Base-by-base conservation (phyloP, 2,888 invertebrate genomes). In the Cryptus armator region DNA sequence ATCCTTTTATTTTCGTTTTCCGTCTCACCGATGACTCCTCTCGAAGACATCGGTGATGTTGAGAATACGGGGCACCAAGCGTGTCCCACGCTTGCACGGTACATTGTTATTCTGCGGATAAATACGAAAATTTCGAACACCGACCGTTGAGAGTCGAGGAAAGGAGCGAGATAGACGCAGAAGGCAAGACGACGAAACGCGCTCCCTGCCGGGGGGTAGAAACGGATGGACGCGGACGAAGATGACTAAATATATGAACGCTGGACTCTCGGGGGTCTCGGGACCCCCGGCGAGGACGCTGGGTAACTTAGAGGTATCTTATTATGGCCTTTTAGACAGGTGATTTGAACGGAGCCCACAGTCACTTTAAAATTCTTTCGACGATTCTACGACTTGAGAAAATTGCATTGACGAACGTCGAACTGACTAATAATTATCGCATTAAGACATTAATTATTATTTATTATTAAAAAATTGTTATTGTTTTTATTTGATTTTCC, bases 161-260 rank as follows among this genome's bases (percentile, higher is more conserved):
- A 64, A 46, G 62, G 56, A 66, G 44, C 64, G 83, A 16, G 51
- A 51, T 43, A 19, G 29, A 44, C 24, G 19, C 24, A 43, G 66
- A 48, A 59, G n/a, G 24, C 14, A n/a, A 12, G 48, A 51, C 74
- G 80, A 68, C 72, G 75, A 37, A 9, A 9, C 37, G 37, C 37
- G 9, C 37, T 29, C 86, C 32, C 79, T 53, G 76, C 74, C 37
- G 37, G 67, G 67, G 77, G 64, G 68, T 24, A n/a, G 29, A 48
- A 53, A 56, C 56, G 59, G 77, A 43, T 10, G 66, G 29, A 16
- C 16, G 66, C 56, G 51, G 44, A n/a, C 37, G 37, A 66, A 77
- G 77, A 68, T 68, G 59, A 56, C 77, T 86, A 89, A 90, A 90
- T 90, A 89, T 89, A 90, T 89, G 86, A 88, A 86, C 76, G 83